Evolutionary conservation across 1,140 invertebrate species (phyloP).

Genomic region (Antheraea pernyi): DNA sequence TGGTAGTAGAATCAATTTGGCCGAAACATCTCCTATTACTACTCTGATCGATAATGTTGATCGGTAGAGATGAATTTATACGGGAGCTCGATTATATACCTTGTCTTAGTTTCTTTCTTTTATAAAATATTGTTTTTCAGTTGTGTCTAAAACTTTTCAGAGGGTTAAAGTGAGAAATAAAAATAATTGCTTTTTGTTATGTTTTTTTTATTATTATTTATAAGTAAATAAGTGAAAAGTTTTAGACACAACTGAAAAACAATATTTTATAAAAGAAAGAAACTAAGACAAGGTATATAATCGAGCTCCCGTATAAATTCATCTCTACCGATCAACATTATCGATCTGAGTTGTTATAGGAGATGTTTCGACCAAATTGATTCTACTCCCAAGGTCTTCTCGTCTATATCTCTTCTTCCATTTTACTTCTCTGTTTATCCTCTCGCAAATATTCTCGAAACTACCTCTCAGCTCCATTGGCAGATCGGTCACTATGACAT

Average conservation of each 20-base stretch:
- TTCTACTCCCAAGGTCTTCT: slow-evolving; percentile 38
- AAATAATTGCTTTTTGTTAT: too few species aligned
- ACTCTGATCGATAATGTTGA: background rate
- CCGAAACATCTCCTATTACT: slow-evolving; percentile 5
- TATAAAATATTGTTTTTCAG: too few species aligned
- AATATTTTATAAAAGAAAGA: too few species aligned
- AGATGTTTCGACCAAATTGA: slow-evolving; percentile 31
- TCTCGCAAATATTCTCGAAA: slow-evolving; percentile 50
- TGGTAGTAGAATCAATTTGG: slow-evolving; percentile 44
- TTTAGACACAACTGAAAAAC: too few species aligned
- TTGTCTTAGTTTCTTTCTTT: background rate
- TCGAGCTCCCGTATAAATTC: background rate
- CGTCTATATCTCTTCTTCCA: slow-evolving; percentile 52
- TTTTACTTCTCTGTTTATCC: slow-evolving; percentile 42
- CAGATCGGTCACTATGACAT: slow-evolving; percentile 56
- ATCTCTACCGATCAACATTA: background rate
- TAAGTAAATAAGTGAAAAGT: too few species aligned
- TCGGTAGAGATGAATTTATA: background rate
- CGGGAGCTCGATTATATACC: background rate
- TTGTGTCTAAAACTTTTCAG: too few species aligned
- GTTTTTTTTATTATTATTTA: too few species aligned
- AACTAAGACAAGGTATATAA: background rate
- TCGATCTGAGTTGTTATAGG: background rate
- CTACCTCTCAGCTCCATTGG: slow-evolving; percentile 56
- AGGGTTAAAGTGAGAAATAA: too few species aligned